Conservation (phyloP, 2,113 vertebrate species). For the Genyomyrus donnyi region DNA sequence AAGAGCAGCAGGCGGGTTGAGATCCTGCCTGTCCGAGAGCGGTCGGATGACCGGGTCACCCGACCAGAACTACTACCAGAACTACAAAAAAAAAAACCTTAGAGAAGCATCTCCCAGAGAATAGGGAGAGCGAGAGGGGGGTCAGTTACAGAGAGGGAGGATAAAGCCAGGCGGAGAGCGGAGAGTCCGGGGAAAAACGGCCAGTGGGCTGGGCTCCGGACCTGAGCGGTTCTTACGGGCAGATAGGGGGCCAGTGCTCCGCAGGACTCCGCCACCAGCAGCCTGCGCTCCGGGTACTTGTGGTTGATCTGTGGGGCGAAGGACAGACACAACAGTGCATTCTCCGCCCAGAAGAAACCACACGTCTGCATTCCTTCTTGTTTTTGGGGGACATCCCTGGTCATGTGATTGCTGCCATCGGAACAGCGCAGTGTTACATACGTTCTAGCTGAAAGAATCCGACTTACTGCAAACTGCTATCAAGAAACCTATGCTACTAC, state of each 20-base stretch:
- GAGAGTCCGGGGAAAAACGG: neutral
- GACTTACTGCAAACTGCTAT: neutral
- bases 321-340: constrained; percentile 37
- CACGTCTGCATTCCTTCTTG: constrained; percentile 23
- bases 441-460: neutral
- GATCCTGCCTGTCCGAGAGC: neutral
- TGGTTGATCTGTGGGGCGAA: constrained; percentile 81
- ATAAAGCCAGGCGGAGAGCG: neutral
- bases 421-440: neutral
- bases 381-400: neutral
- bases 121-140: neutral
- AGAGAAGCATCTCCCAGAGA: neutral
- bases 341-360: constrained; percentile 26
- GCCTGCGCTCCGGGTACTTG: constrained; percentile 94
- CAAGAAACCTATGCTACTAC: neutral
- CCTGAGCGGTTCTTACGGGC: constrained; percentile 71
- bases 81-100: neutral
- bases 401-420: neutral
- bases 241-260: constrained; percentile 93
- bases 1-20: constrained; percentile 26
- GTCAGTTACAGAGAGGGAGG: neutral
- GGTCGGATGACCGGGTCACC: neutral
- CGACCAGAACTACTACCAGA: neutral
- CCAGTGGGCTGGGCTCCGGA: neutral
- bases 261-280: constrained; percentile 94